These are phyloP conservation scores for Sthenelais limicola DNA, from an alignment of 2,888 invertebrate genomes.

Conservation along the genomic window DNA sequence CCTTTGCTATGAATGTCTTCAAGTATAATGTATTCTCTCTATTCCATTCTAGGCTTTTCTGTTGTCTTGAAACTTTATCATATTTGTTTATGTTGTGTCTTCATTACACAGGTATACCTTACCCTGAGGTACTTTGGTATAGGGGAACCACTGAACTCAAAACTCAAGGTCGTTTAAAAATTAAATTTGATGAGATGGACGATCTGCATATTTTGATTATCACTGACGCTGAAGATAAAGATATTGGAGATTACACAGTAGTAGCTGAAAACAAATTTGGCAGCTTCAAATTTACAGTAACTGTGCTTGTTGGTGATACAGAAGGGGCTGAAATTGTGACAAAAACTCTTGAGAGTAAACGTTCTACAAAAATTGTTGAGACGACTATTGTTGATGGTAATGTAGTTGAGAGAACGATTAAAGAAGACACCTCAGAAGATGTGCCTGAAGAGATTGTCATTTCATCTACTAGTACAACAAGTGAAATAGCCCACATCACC, in stretches of 20 bases:
- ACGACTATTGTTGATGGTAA: slow-evolving; percentile 15
- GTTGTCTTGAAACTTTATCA: too few relatives aligned
- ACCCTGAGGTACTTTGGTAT: slow-evolving; percentile 40
- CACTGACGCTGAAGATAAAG: slow-evolving; percentile 51
- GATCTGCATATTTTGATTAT: slow-evolving; percentile 56
- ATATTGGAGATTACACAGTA: slow-evolving; percentile 61
- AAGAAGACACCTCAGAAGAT: slow-evolving; percentile 12
- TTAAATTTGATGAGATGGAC: slow-evolving; percentile 41
- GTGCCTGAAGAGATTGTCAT: background rate
- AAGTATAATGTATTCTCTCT: too few relatives aligned
- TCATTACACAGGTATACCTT: slow-evolving; percentile 33
- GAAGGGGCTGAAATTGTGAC: slow-evolving; percentile 30
- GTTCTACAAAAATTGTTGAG: slow-evolving; percentile 11
- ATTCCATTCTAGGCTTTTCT: too few relatives aligned
- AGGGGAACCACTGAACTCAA: slow-evolving; percentile 9
- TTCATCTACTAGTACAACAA: too few relatives aligned
- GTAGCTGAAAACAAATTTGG: slow-evolving; percentile 58
- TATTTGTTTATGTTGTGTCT: too few relatives aligned
- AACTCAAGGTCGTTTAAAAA: slow-evolving; percentile 10
- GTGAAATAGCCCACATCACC: too few relatives aligned
- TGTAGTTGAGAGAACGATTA: background rate
- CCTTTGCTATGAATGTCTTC: too few relatives aligned
- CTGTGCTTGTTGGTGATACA: slow-evolving; percentile 43
- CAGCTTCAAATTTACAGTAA: slow-evolving; percentile 55
- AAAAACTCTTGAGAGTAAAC: slow-evolving; percentile 10